Evolutionary conservation across 2,113 vertebrate genomes (phyloP).

Genomic region (Cygnus atratus): DNA sequence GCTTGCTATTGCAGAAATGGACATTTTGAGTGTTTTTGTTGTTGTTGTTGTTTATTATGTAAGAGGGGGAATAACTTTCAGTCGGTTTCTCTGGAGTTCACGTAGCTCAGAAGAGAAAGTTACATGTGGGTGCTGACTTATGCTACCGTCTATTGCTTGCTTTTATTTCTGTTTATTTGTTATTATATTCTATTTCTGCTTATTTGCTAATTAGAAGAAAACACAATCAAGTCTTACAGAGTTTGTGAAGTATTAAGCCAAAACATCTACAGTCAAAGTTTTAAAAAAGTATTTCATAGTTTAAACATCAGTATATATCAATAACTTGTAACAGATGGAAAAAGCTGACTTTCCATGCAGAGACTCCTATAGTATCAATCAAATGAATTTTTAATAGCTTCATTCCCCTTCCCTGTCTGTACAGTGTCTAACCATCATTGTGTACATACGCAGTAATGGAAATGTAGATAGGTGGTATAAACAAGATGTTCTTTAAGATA

Average conservation of each 20-base stretch:
- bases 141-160: neutral
- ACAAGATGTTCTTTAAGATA: constrained; percentile 1
- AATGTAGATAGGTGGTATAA: constrained; percentile 43
- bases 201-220: neutral
- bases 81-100: neutral
- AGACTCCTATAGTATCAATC: constrained; percentile 25
- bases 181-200: neutral
- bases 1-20: rapidly evolving
- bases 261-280: neutral
- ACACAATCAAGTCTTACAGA: neutral
- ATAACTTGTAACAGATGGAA: neutral
- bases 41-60: neutral
- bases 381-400: constrained; percentile 59
- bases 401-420: constrained; percentile 14
- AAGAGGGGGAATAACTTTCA: neutral
- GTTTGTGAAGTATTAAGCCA: neutral
- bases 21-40: neutral
- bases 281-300: neutral
- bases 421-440: constrained; percentile 21
- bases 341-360: constrained; percentile 2
- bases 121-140: neutral
- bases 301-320: constrained; percentile 6
- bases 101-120: neutral
- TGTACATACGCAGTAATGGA: constrained; percentile 16
- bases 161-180: neutral